Evolutionary conservation across 1,140 invertebrate species (phyloP).

Genomic region (Heterodera carotae): DNA sequence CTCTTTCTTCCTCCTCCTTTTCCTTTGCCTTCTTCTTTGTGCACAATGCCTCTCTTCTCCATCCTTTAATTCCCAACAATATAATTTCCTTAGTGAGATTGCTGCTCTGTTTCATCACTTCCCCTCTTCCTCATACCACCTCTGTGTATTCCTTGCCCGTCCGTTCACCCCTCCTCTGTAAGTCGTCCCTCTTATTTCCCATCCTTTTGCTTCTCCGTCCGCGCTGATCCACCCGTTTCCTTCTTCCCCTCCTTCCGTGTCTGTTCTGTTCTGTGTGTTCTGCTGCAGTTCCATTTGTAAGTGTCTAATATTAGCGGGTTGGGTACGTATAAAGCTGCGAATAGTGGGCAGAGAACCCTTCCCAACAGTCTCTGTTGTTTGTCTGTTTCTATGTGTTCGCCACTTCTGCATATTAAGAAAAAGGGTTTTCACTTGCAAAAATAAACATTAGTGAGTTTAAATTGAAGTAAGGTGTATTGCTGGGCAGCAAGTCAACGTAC

Average conservation of each 20-base stretch:
- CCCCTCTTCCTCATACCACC: constrained; percentile 13
- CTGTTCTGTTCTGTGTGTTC: constrained; percentile 8
- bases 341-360: neutral
- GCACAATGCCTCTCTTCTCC: constrained; percentile 12
- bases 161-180: constrained; percentile 27
- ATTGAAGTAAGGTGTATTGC: too few relatives aligned
- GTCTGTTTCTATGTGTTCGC: neutral
- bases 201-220: constrained; percentile 29
- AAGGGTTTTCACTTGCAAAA: neutral
- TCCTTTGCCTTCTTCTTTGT: neutral
- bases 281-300: constrained; percentile 3
- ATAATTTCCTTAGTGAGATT: constrained; percentile 20
- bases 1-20: constrained; percentile 5
- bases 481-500: too few relatives aligned
- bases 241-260: constrained; percentile 12
- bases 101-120: constrained; percentile 18
- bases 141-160: constrained; percentile 23
- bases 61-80: constrained; percentile 28
- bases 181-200: constrained; percentile 24
- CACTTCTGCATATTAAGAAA: neutral
- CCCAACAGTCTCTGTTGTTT: neutral
- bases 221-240: constrained; percentile 16
- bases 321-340: constrained; percentile 9
- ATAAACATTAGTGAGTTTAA: neutral
- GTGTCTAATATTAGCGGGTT: constrained; percentile 10